Base-by-base conservation (phyloP, 2,797 vertebrate species). In the Tinamus major region DNA sequence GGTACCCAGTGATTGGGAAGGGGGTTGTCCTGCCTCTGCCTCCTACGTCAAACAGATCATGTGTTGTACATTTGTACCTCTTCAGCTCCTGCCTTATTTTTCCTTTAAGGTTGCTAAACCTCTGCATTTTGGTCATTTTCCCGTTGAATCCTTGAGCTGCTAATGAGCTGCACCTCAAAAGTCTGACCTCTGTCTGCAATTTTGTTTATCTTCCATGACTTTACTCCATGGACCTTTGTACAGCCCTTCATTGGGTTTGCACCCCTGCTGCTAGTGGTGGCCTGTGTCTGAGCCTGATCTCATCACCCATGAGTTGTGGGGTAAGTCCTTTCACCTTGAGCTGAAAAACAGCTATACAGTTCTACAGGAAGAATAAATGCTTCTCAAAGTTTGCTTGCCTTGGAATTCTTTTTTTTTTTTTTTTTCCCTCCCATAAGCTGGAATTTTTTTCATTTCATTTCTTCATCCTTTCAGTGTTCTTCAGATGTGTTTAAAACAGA, bases 201-300 rank as follows among this genome's bases (percentile, higher is more conserved):
- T 78, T 62, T 48, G 27, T 80, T 76, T 86, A 31, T 78, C 5
- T 13, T 41, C 20, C 29, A 17, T 88, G 74, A 41, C 21, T 84
- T 90, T 79, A 72, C 80, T 35, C 65, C 7, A 4, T 7, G 56
- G 62, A 17, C 26, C 63, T 91, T 79, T 10, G 39, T 44, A 24
- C 33, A 59, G 41, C 37, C 33, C 80, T 88, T 93, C 68, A 14
- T 71, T 67, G 56, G 24, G 6, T 78, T 90, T 85, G 7, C 67
- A 24, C 67, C n/a, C 74, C 23, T 44, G 18, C 17, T 1, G 1
- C 4, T 1, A 1, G 26, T 68, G 10, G 1, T 29, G 58, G 19
- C 53, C 27, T 55, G 11, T 8, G 4, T 41, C 5, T 41, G 39
- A 71, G 2, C 58, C 61, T 0, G 19, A 9, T 79, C 35, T 80